Base-by-base conservation (phyloP, 2,797 vertebrate genomes). In the Sebastes oblongus region DNA sequence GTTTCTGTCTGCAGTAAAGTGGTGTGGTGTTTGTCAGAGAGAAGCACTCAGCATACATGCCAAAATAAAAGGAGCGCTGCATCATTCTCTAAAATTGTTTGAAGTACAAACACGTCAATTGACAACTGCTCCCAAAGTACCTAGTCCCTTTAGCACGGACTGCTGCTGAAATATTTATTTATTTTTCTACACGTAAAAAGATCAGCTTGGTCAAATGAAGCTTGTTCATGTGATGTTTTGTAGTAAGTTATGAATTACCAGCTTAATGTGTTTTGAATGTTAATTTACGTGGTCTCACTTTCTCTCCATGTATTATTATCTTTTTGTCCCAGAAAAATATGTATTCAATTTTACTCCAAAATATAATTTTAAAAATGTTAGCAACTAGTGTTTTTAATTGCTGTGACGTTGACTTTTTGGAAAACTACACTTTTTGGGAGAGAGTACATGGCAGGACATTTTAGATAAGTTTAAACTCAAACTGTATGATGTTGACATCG, bases 71-170 rank as follows among this genome's bases (percentile, higher is more conserved):
- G 36, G 14, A 74, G 30, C 70, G 68, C 36, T 12, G 54, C 76
- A 20, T 76, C 61, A 30, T 75, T 60, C 18, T 72, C 32, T 65
- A 8, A 52, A 80, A 84, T 59, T 72, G 70, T 77, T 86, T 80
- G 22, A 85, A 83, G 86, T 75, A 54, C 34, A 75, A 46, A 46
- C 46, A 77, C 22, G 8, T 50, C 46, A 50, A 20, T 50, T 61
- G 54, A 75, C 34, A 30, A 14, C 22, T 22, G 20, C 22, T 80
- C 25, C 24, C 24, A 62, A 34, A 75, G 20, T 66, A 50, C 22
- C 58, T 0, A 3, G 46, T 69, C 27, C 34, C 73, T 78, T 22
- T 3, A 54, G 36, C 50, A 27, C 54, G 1, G 25, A 18, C 12
- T 34, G 20, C n/a, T 67, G 34, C 54, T 77, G 50, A 3, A 69